Percentiles rank a stretch among this genome's conserved stretches.
Evolutionary conservation across 2,888 invertebrate species (phyloP).

Genomic region (Drosophila merina): DNA sequence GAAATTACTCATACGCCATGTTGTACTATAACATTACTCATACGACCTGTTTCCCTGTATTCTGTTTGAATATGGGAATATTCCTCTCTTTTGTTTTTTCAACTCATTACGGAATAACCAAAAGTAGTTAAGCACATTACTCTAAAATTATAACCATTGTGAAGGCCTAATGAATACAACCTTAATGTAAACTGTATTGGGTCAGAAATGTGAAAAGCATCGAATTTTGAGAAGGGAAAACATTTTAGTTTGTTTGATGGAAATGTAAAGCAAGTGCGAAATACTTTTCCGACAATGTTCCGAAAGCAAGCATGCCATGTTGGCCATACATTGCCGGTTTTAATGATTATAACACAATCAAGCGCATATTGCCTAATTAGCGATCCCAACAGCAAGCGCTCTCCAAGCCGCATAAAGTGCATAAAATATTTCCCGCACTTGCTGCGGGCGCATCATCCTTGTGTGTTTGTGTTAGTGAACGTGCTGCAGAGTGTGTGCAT

Average conservation of each 20-base stretch:
- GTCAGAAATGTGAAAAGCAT: background rate
- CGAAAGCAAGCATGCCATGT: slow-evolving; percentile 25
- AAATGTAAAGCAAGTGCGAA: slow-evolving; percentile 18
- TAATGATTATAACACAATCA: slow-evolving; percentile 79
- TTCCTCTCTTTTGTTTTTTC: background rate
- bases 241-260: slow-evolving; percentile 5
- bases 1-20: background rate
- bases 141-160: background rate
- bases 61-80: background rate
- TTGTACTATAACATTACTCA: background rate
- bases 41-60: background rate
- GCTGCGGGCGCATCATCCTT: slow-evolving; percentile 24
- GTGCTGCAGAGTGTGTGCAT: slow-evolving; percentile 10
- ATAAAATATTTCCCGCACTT: slow-evolving; percentile 64
- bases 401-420: slow-evolving; percentile 58
- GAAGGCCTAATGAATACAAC: background rate
- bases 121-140: background rate
- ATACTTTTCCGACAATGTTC: slow-evolving; percentile 21
- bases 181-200: background rate
- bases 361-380: slow-evolving; percentile 80
- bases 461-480: slow-evolving; percentile 8
- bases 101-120: background rate
- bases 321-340: slow-evolving; percentile 66
- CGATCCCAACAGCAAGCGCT: slow-evolving; percentile 48
- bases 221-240: background rate